Base-by-base conservation (phyloP, 2,797 vertebrate species). In the Gymnopithys bicolor region DNA sequence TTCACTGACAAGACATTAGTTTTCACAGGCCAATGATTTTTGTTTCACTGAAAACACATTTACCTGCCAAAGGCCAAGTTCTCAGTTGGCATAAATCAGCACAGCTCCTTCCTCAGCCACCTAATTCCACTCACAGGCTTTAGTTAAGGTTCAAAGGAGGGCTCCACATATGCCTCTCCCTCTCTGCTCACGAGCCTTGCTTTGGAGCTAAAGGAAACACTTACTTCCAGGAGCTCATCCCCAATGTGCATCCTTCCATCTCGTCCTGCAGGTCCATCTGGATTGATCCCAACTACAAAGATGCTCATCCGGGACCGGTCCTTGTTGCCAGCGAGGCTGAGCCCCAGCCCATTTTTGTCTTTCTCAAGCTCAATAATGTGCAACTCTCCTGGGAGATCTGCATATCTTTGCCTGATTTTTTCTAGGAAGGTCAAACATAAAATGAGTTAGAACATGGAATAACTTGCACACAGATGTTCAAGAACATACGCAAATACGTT, bases 301-400 rank as follows among this genome's bases (percentile, higher is more conserved):
- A 99, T 99, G 96, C 99, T 99, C 98, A 99, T 98, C 22, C 98
- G 97, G 87, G 99, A 98, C 3, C 99, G 98, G 93, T 99, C 99
- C 67, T 99, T 97, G 97, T 99, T 99, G 33, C 99, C 99, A 4
- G 99, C 99, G 80, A 99, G 98, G 84, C 99, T 99, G 97, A 99
- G 98, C 9, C 99, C 99, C 66, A 99, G 96, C 43, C 99, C 98
- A 94, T 99, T 98, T 19, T 98, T 98, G 95, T 99, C 99, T 88
- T 99, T 99, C 93, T 99, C 99, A 84, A 99, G 98, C 95, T 99
- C 99, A 90, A 99, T 98, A 37, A 99, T 98, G 94, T 99, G 97
- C 94, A 99, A 91, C 88, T 99, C 99, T 76, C 99, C 99, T 4
- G 95, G 98, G 64, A 99, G 98, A 58, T 99, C 99, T 55, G 98